Evolutionary conservation across 2,797 vertebrate species (phyloP).

Genomic region (Pantherophis vulpinus): DNA sequence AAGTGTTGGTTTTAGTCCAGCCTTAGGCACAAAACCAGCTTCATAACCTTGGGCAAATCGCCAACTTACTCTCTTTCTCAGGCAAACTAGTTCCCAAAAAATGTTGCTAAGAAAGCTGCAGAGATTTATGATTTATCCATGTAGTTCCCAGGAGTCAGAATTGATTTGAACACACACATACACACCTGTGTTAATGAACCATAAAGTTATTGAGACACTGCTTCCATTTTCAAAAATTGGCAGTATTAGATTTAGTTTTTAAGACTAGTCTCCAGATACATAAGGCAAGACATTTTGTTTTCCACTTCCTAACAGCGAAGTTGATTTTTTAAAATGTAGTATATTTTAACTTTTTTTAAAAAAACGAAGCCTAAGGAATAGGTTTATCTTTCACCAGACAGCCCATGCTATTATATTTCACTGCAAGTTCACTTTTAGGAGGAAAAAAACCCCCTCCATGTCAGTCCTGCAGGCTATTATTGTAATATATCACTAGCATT

Average conservation of each 20-base stretch:
- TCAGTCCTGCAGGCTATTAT: neutral
- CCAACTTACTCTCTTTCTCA: neutral
- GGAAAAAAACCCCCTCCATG: neutral
- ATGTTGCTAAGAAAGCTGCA: neutral
- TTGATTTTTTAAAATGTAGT: neutral
- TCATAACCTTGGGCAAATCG: neutral
- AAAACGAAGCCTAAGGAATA: slow-evolving; percentile 17
- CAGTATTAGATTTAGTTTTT: neutral
- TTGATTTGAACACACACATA: neutral
- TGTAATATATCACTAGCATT: slow-evolving; percentile 11
- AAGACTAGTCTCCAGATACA: neutral
- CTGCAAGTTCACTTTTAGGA: slow-evolving; percentile 13
- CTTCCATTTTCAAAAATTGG: neutral
- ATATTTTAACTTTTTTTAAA: neutral
- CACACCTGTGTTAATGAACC: neutral
- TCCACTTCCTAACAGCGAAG: neutral
- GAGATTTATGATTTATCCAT: neutral
- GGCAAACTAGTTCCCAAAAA: neutral
- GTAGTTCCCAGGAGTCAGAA: neutral
- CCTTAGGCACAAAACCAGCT: neutral
- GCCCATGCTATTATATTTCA: slow-evolving; percentile 12
- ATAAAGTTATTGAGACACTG: neutral
- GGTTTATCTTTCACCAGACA: slow-evolving; percentile 25
- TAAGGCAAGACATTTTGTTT: neutral
- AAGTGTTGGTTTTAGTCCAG: neutral